Evolutionary conservation across 2,113 vertebrate species (phyloP), one percentile per base, ranked within the genome.

Genomic region (Oxyruncus cristatus): DNA sequence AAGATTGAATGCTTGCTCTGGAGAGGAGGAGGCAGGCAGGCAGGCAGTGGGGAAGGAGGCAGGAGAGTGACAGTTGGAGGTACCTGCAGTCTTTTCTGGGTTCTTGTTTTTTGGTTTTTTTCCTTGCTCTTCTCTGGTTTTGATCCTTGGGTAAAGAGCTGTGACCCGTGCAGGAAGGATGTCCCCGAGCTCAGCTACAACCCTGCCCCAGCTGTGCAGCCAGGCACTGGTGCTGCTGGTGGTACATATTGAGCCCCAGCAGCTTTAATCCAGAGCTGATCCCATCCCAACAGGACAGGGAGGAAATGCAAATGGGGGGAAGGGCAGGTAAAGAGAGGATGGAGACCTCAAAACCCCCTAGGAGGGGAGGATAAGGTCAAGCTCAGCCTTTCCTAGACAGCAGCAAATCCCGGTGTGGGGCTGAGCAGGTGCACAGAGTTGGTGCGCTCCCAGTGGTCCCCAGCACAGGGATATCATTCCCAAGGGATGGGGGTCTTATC

Each of bases 1-100:
- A 97, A 92, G 85, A 85, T 80, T 94, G 97, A 97, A 82, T 70
- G 59, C 80, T 95, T 56, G 44, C 82, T 93, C 92, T 10, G 30
- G 67, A 73, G 94, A 85, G 93, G 82, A 92, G 67, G 81, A 42
- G 37, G 46, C 52, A 30, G n/a, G 65, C 55, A 75, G 50, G 79
- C 72, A 66, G 62, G 0, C n/a, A n/a, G n/a, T n/a, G 7, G 58
- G 47, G 56, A 92, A 72, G 46, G 70, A 85, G 88, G 80, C 37
- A 87, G 35, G n/a, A 68, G 84, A 35, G 67, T 49, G 86, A 63
- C 87, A 63, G 56, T 24, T 1, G 1, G 33, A 39, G 50, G 9
- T 27, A 61, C 68, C 58, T 67, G 12, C 74, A 67, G 12, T 13
- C 19, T 85, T 94, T 32, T 26, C n/a, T 20, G 44, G 50, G 20